phyloP scores from a whole-genome alignment of 2,797 vertebrate genomes.

The Premnoplex brunnescens region DNA sequence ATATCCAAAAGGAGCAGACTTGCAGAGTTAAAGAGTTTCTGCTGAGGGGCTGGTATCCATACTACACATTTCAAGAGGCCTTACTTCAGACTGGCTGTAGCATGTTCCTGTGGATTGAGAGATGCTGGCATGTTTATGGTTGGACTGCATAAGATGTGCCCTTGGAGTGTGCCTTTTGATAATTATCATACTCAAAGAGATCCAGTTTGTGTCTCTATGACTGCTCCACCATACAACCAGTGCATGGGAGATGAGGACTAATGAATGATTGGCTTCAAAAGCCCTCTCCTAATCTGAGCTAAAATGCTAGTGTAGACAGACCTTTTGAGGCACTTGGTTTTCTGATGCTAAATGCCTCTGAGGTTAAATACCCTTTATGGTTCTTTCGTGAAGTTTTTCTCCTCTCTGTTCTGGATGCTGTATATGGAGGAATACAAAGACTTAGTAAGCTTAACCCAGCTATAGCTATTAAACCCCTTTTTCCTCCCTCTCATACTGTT shows the following conservation, averaged over 20 bases:
- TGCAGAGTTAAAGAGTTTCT: neutral
- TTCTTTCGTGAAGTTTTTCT: neutral
- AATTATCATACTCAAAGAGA: neutral
- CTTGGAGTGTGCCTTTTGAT: neutral
- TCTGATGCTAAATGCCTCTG: neutral
- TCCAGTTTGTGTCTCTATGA: neutral
- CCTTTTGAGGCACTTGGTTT: neutral
- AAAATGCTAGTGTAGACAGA: neutral
- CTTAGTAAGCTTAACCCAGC: neutral
- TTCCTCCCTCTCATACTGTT: neutral
- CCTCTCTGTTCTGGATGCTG: neutral
- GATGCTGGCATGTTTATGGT: neutral
- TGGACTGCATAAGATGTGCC: neutral
- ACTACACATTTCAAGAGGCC: neutral
- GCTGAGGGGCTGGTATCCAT: neutral
- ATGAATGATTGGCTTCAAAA: neutral
- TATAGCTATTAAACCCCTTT: neutral
- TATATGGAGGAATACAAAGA: neutral
- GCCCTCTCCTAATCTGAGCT: neutral
- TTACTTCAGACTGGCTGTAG: neutral
- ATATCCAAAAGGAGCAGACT: neutral
- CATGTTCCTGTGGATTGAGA: neutral
- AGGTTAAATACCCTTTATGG: neutral
- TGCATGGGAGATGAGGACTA: neutral
- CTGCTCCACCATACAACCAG: neutral